Base-by-base conservation (phyloP, 2,113 vertebrate species). In the Gymnogyps californianus region DNA sequence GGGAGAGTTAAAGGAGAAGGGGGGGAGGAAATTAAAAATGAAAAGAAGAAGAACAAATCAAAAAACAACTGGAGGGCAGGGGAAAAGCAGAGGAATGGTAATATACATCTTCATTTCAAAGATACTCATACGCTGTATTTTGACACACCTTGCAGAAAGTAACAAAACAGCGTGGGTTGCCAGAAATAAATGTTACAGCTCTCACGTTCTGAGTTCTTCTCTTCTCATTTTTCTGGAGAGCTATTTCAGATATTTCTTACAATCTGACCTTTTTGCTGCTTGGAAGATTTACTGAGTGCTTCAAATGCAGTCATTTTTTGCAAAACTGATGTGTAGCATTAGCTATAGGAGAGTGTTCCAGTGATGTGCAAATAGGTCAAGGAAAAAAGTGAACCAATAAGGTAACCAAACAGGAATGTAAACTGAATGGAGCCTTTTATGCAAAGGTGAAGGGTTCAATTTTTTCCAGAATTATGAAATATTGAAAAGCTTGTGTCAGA, bases 181-280 rank as follows among this genome's bases (percentile, higher is more conserved):
- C 66, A 78, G 67, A 90, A 86, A 84, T 15, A 75, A 59, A 57
- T 29, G 40, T n/a, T 79, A 49, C 1, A 1, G 61, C 72, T 94
- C 83, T 88, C 49, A 57, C 19, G 1, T 92, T 93, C 34, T 2
- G 66, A 79, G 24, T 65, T 72, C 42, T 87, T 72, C 75, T 51
- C 66, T 54, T 91, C 49, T 54, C 36, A 9, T 84, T 95, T 72
- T 79, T 74, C 75, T 79, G 72, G 54, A 85, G 69, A 96, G 76
- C 79, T 92, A 93, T 93, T 97, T 97, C 95, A 97, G 91, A 62
- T 83, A 82, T 77, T 96, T 90, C 83, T 94, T 93, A 94, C 54
- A 93, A 78, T 93, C 58, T 97, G 95, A 89, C 95, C 70, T 93
- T 82, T 95, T 79, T 95, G 74, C n/a, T 91, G 29, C 85, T 94